Conservation (phyloP, 2,888 invertebrate genomes). For the Griposia aprilina region DNA sequence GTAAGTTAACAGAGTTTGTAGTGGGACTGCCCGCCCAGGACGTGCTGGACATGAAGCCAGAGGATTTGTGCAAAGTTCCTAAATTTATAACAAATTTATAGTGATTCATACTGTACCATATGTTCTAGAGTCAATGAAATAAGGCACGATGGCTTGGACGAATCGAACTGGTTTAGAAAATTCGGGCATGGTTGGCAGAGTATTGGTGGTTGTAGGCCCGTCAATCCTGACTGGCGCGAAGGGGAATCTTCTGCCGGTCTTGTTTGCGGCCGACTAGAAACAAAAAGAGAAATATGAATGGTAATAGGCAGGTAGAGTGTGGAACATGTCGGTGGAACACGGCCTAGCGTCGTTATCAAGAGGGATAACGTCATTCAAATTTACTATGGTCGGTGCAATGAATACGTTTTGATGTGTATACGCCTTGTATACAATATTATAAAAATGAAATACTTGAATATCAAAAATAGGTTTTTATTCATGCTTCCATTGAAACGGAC, state of each 20-base stretch:
- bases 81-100: background rate
- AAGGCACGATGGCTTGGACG: constrained; percentile 83
- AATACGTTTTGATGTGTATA: too few relatives aligned
- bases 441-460: too few relatives aligned
- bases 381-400: too few relatives aligned
- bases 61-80: background rate
- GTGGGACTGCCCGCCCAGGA: background rate
- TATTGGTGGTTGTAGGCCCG: constrained; percentile 50
- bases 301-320: background rate
- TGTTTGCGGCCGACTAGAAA: constrained; percentile 50
- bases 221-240: constrained; percentile 76
- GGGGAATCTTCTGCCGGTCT: constrained; percentile 73
- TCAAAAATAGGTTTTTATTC: too few relatives aligned
- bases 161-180: constrained; percentile 72
- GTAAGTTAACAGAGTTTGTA: background rate
- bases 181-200: constrained; percentile 7
- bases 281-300: background rate
- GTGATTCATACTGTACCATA: constrained; percentile 76
- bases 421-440: too few relatives aligned
- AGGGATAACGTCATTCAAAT: background rate
- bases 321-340: background rate
- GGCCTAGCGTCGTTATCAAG: background rate
- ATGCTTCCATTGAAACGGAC: too few relatives aligned
- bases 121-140: constrained; percentile 83
- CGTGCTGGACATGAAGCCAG: background rate